Evolutionary conservation across 2,888 invertebrate species (phyloP), one percentile per base, ranked within the genome.

Genomic region (Drosophila hamatofila): DNA sequence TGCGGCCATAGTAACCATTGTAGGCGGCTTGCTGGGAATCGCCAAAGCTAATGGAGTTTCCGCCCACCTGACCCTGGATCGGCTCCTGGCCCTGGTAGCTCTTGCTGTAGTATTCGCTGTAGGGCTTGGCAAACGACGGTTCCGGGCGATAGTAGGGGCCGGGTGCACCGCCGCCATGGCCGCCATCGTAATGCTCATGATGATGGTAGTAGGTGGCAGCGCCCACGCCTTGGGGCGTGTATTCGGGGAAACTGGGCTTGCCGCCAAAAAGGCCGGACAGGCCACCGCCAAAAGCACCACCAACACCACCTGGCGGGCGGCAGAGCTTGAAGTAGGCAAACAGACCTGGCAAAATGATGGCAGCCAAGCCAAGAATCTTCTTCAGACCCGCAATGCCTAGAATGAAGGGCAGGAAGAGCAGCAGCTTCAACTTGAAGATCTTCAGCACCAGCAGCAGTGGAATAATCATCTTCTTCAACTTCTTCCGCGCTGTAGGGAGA

Each of bases 281-380:
- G 30, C 90, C 88, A 12, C 92, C 92, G 81, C 93, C 93, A 69
- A 92, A 93, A 55, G 89, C 92, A 12, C 89, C 88, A 33, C 87
- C 80, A 0, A 94, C 94, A 0, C 94, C 94, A 2, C 95, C 95
- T 4, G 94, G 94, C 0, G 96, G 96, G 83, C 96, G 96, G 94
- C 96, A 97, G 82, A 97, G 94, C 91, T 97, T 97, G 92, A 97
- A 96, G 93, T 96, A 97, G 35, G 96, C 97, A 86, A 97, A 97
- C 0, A 97, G 93, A 75, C 97, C 95, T 61, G 97, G 97, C 72
- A 97, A 93, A 42, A 97, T 94, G 35, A 97, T 95, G 14, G 97
- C 97, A 89, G 96, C 94, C 92, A 97, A 95, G 48, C 96, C 96
- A 0, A 97, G 94, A 92, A 97, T 94, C 90, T 97, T 97, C 93